Base-by-base conservation (phyloP, 2,113 vertebrate species). In the Megalops atlanticus region DNA sequence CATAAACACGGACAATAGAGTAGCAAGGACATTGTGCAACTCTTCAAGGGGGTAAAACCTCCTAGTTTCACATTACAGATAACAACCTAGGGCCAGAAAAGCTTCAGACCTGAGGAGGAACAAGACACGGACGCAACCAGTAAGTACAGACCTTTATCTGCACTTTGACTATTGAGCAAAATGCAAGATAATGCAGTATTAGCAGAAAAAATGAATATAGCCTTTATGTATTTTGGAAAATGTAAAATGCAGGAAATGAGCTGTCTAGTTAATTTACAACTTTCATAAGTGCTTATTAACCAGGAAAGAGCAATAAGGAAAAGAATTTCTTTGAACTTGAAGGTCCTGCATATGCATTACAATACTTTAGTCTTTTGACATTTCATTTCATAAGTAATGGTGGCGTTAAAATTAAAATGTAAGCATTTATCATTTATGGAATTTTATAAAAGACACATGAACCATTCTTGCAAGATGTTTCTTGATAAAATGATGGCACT, bases 21-120 rank as follows among this genome's bases (percentile, higher is more conserved):
- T 82, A 88, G 82, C 90, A 45, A 87, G 85, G 86, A 87, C 86
- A 87, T 88, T 89, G 72, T 85, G 87, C 82, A 54, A 77, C 78
- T 52, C 21, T 3, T 69, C 68, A 41, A 80, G 78, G 84, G 72
- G 79, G 79, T 68, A 77, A 87, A 74, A 79, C 71, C 33, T 5
- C 2, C 41, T 47, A 79, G 90, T 79, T 81, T 89, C 84, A 54
- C 11, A 54, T 90, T 83, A 85, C 90, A 83, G 71, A 79, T 78
- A 58, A 81, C 75, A 70, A 31, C 54, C 18, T 21, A 71, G 80
- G 73, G 78, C 72, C 49, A 74, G 77, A 58, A 64, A 80, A 76
- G 75, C 8, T 41, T 75, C 77, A 80, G 76, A 80, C 78, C 79
- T 45, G 71, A 79, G 35, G 31, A 14, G 79, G 24, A 76, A 24